Evolutionary conservation across 2,797 vertebrate genomes (phyloP).

Genomic region (Astyanax mexicanus): DNA sequence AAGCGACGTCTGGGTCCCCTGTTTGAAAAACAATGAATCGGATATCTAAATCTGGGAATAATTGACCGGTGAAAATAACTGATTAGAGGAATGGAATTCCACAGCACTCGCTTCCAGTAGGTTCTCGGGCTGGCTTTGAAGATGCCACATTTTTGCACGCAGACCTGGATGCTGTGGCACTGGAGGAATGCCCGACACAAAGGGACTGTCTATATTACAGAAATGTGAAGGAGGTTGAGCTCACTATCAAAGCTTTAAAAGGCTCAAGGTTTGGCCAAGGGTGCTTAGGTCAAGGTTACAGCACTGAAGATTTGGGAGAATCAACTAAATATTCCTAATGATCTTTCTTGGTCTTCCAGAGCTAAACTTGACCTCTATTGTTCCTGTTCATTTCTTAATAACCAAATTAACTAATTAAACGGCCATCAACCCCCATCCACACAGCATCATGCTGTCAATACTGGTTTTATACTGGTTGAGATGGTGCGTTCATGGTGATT

Average conservation of each 20-base stretch:
- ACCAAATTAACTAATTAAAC: no score
- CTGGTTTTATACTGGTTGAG: no score
- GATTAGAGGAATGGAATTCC: constrained; percentile 64
- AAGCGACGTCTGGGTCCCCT: constrained; percentile 82
- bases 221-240: background rate
- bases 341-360: no score
- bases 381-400: no score
- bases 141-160: constrained; percentile 27
- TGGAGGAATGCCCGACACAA: background rate
- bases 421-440: no score
- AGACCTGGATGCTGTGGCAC: constrained; percentile 14
- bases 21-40: constrained; percentile 78
- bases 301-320: no score
- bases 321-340: no score
- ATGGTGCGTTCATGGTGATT: no score
- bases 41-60: constrained; percentile 67
- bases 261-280: background rate
- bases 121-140: constrained; percentile 47
- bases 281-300: background rate
- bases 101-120: constrained; percentile 40
- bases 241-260: background rate
- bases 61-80: constrained; percentile 52
- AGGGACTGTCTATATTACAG: background rate
- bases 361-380: no score
- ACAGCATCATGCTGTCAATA: no score